phyloP scores from a whole-genome alignment of 1,140 invertebrate species.

The Aphelenchoides avenae region DNA sequence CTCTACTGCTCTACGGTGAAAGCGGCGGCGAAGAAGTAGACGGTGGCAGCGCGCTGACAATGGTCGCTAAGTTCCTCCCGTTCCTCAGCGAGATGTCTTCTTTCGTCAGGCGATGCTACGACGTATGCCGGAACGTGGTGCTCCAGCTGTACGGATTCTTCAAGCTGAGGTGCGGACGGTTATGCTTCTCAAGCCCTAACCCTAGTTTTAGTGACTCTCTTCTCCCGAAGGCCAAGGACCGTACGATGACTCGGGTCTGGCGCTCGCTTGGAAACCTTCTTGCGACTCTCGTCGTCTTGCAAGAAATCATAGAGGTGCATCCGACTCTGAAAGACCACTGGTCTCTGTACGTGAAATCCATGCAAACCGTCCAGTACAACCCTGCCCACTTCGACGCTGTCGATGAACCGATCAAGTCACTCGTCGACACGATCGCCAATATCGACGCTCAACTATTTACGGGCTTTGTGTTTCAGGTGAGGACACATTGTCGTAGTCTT shows the following conservation, averaged over 20 bases:
- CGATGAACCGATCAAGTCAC: constrained; percentile 64
- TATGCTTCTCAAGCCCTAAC: constrained; percentile 4
- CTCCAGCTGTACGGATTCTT: constrained; percentile 69
- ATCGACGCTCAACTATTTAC: constrained; percentile 67
- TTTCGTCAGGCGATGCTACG: constrained; percentile 69
- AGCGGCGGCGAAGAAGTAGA: constrained; percentile 17
- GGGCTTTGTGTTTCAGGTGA: constrained; percentile 68
- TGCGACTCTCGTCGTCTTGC: constrained; percentile 69
- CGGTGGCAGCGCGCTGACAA: constrained; percentile 14
- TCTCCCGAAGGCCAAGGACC: not conserved
- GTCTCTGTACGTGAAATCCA: constrained; percentile 69
- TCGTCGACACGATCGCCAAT: constrained; percentile 69
- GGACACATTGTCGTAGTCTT: too few species aligned
- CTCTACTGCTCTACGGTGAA: constrained; percentile 36
- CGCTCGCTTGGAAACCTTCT: constrained; percentile 66
- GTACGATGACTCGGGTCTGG: constrained; percentile 2
- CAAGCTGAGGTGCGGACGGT: constrained; percentile 42
- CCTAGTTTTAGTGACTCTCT: not conserved
- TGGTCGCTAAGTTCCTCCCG: constrained; percentile 36
- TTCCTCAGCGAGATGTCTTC: constrained; percentile 64
- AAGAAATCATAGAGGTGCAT: constrained; percentile 68
- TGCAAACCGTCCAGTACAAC: constrained; percentile 70
- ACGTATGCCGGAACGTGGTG: constrained; percentile 68
- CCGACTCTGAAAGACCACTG: constrained; percentile 69
- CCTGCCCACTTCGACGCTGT: constrained; percentile 66